A percentile compares a stretch with the other conserved stretches of the same genome.
Conservation (phyloP, 1,140 invertebrate species). For the Sitodiplosis mosellana region DNA sequence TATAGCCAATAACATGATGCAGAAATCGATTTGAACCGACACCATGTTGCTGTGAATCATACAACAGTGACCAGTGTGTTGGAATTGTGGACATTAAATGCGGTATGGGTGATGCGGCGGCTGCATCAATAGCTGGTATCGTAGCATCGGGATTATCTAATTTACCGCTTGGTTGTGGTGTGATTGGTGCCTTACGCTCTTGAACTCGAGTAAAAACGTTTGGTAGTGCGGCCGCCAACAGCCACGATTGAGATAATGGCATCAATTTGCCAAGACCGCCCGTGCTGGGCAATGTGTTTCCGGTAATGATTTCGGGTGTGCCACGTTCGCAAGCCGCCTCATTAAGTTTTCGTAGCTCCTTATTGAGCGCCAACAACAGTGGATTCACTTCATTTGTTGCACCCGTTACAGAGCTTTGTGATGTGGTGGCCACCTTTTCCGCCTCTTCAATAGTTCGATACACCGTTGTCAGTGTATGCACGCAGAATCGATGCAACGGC, state of each 20-base stretch:
- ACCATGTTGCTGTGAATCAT: conserved; percentile 67
- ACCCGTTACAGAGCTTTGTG: too few relatives aligned
- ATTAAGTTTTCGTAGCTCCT: conserved; percentile 6
- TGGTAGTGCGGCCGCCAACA: conserved; percentile 53
- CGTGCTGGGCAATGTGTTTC: conserved; percentile 8
- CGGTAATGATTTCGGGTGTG: conserved; percentile 12
- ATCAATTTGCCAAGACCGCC: conserved; percentile 20
- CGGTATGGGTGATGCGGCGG: conserved; percentile 37
- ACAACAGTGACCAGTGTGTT: conserved; percentile 69
- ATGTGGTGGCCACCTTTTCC: conserved; percentile 30
- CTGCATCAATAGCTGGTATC: conserved; percentile 3
- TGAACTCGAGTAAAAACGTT: conserved; percentile 44
- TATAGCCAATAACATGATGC: conserved; percentile 70
- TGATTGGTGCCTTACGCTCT: conserved; percentile 6
- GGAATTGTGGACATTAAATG: conserved; percentile 42
- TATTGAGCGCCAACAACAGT: too few relatives aligned
- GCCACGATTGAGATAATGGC: conserved; percentile 58
- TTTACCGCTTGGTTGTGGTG: conserved; percentile 12
- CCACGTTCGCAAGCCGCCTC: conserved; percentile 10
- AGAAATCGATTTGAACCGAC: conserved; percentile 71
- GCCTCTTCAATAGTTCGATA: conserved; percentile 43
- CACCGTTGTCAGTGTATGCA: conserved; percentile 57
- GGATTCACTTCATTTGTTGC: too few relatives aligned
- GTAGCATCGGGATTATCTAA: conserved; percentile 7
- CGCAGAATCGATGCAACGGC: conserved; percentile 54